A percentile compares a stretch with the other conserved stretches of the same genome.
Conservation (phyloP, 2,113 vertebrate species). For the Cichladusa arquata region DNA sequence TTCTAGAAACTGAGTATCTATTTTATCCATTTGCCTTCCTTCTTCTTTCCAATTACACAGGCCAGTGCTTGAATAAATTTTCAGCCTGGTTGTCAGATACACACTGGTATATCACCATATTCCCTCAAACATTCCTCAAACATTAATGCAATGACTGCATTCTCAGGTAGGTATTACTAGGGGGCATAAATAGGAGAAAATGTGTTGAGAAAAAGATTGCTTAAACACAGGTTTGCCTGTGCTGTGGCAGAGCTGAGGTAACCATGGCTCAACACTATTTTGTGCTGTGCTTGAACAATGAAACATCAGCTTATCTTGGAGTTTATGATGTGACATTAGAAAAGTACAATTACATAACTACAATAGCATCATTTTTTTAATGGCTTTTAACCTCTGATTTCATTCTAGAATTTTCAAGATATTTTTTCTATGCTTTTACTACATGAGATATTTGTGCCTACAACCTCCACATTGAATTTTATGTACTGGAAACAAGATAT, state of each 20-base stretch:
- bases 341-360: neutral
- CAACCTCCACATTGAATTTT: neutral
- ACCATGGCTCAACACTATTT: neutral
- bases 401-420: neutral
- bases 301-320: neutral
- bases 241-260: neutral
- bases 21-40: neutral
- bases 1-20: neutral
- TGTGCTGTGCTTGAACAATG: neutral
- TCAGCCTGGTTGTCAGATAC: neutral
- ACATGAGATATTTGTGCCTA: neutral
- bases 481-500: neutral
- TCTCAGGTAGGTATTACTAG: neutral
- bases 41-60: neutral
- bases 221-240: neutral
- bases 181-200: neutral
- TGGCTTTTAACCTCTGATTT: neutral
- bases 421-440: neutral
- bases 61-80: neutral
- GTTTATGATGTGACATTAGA: neutral
- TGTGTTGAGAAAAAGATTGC: neutral
- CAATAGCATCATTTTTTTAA: neutral
- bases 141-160: neutral
- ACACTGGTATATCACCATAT: neutral
- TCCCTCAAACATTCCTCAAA: neutral